Percentiles rank a stretch among this genome's conserved stretches.
These are phyloP conservation scores for Nudaria mundana DNA, from an alignment of 2,888 invertebrate genomes.

Conservation along the genomic window DNA sequence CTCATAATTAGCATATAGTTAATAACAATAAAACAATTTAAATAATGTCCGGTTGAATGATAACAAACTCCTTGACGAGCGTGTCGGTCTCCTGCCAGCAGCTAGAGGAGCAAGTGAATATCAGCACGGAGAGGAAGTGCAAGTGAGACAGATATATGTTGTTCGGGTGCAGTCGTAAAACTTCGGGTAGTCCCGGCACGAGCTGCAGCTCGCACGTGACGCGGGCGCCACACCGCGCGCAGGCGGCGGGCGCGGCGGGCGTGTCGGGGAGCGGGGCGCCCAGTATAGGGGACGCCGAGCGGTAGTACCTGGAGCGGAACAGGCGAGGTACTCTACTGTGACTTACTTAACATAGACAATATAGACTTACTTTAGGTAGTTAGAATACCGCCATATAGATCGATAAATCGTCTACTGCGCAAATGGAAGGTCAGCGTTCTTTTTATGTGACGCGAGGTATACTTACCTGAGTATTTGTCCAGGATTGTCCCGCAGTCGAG, in stretches of 20 bases:
- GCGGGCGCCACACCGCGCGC: slow-evolving; percentile 86
- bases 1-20: too few relatives aligned
- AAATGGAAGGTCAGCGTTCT: too few relatives aligned
- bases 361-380: too few relatives aligned
- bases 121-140: slow-evolving; percentile 93
- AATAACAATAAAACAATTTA: slow-evolving; percentile 30
- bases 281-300: slow-evolving; percentile 85
- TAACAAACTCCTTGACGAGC: slow-evolving; percentile 85
- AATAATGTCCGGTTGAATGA: slow-evolving; percentile 87
- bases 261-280: slow-evolving; percentile 82
- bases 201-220: slow-evolving; percentile 92
- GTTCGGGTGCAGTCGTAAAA: slow-evolving; percentile 81
- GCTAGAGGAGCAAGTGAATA: slow-evolving; percentile 91
- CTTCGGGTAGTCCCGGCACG: slow-evolving; percentile 89
- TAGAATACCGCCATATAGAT: too few relatives aligned
- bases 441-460: too few relatives aligned
- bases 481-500: slow-evolving; percentile 87
- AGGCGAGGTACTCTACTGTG: neutral
- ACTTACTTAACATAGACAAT: too few relatives aligned
- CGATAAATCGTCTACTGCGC: too few relatives aligned
- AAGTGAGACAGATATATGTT: slow-evolving; percentile 78
- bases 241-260: slow-evolving; percentile 65
- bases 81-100: slow-evolving; percentile 90
- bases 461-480: slow-evolving; percentile 90
- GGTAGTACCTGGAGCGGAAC: slow-evolving; percentile 84